Evolutionary conservation across 2,113 vertebrate genomes (phyloP).

Genomic region (Oreocharis arfaki): DNA sequence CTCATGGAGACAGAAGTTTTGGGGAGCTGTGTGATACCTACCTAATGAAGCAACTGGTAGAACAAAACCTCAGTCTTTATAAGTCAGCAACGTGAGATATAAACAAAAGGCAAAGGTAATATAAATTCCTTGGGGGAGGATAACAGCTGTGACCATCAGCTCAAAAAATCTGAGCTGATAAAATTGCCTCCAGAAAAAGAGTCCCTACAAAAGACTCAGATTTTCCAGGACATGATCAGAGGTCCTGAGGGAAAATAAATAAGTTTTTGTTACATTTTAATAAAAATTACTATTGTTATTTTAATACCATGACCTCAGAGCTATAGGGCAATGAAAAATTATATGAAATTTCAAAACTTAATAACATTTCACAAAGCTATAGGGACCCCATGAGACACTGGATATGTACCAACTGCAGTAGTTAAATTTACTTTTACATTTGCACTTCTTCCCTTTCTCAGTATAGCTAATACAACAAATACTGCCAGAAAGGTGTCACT

Average conservation of each 20-base stretch:
- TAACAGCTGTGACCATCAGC: neutral
- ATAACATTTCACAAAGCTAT: neutral
- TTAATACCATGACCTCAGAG: neutral
- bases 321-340: neutral
- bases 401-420: neutral
- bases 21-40: neutral
- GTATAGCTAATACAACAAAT: neutral
- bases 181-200: neutral
- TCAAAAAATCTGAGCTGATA: neutral
- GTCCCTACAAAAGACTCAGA: neutral
- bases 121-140: neutral
- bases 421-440: neutral
- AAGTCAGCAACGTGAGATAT: neutral
- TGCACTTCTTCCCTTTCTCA: neutral
- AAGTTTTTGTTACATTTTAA: neutral
- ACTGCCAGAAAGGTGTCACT: neutral
- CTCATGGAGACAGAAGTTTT: neutral
- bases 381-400: neutral
- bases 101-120: neutral
- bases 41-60: neutral
- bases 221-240: neutral
- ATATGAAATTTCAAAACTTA: neutral
- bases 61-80: neutral
- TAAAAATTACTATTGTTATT: neutral
- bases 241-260: neutral